Base-by-base conservation (phyloP, 2,113 vertebrate genomes). In the Pollachius pollachius region DNA sequence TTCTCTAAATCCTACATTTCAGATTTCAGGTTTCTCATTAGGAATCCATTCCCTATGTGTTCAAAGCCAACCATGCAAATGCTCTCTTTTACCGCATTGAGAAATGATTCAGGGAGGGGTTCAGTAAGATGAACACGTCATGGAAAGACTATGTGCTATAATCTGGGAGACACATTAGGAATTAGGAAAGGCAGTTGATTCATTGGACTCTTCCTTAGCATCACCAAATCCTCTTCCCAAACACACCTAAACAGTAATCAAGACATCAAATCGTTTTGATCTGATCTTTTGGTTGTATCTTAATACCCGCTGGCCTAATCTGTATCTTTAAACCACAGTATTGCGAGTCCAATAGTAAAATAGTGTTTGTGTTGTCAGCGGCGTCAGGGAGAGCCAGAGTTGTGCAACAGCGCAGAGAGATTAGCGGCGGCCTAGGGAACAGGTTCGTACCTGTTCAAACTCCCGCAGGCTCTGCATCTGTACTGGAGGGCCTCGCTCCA, bases 381-480 rank as follows among this genome's bases (percentile, higher is more conserved):
- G n/a, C n/a, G 34, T 9, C 3, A 19, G 9, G 1, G 9, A 12
- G 15, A 16, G 54, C 41, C n/a, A 61, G 56, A 21, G 17, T 27
- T 27, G 15, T 18, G 3, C 15, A 25, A 17, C 21, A 21, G 58
- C 19, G n/a, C n/a, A 18, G 41, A 34, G 7, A 15, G 41, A 11
- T 9, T 13, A 11, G 41, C 2, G 41, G 8, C 6, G 37, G 41
- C 6, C 0, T 7, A 7, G 41, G 41, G 41, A 13, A 62, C 25
- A n/a, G 11, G 54, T 8, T 25, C 85, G 84, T 91, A 97, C 96
- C 95, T 95, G 94, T 76, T 97, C 95, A 1, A 96, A 95, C 82
- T 95, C 95, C 75, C 95, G 75, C 64, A 97, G 86, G 74, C 95
- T 95, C 85, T 95, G 95, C 0, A 92, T 93, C 79, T 95, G 95